Evolutionary conservation across 2,797 vertebrate species (phyloP).

Genomic region (Borostomias antarcticus): DNA sequence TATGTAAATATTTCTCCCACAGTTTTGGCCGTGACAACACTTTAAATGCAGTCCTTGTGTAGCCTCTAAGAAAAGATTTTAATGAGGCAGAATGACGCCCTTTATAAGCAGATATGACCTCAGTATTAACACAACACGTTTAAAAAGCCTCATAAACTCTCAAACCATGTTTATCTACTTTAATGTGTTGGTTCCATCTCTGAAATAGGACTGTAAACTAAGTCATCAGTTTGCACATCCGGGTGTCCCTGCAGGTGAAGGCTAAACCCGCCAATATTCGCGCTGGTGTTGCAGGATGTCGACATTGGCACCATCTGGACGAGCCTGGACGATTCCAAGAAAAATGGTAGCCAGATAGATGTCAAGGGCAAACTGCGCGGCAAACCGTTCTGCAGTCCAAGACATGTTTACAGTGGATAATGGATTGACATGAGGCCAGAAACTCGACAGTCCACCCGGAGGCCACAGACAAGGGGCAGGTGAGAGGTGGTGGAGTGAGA

Average conservation of each 20-base stretch:
- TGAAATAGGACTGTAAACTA: constrained; percentile 13
- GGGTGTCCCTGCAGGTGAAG: constrained; percentile 41
- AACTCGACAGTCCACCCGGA: constrained; percentile 49
- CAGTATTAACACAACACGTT: neutral
- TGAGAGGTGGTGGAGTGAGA: constrained; percentile 32
- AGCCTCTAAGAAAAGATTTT: no score
- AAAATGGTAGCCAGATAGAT: constrained; percentile 49
- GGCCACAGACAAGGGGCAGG: constrained; percentile 46
- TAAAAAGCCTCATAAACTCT: neutral
- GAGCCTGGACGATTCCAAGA: constrained; percentile 46
- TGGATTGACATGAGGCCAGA: constrained; percentile 44
- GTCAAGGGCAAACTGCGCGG: constrained; percentile 54
- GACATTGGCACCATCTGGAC: constrained; percentile 64
- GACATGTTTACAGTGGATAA: constrained; percentile 60
- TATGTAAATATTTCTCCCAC: no score
- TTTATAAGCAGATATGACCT: no score
- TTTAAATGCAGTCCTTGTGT: no score
- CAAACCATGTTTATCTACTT: constrained; percentile 2
- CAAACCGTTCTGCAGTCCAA: constrained; percentile 45
- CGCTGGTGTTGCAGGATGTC: constrained; percentile 39
- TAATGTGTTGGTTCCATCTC: constrained; percentile 18
- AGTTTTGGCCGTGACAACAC: no score
- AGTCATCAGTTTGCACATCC: constrained; percentile 25
- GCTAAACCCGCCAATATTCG: constrained; percentile 44
- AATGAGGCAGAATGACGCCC: no score